Evolutionary conservation across 92 coral and sea anemone species (phyloP), one percentile per base, ranked within the genome.

Genomic region (Heteractis magnifica): DNA sequence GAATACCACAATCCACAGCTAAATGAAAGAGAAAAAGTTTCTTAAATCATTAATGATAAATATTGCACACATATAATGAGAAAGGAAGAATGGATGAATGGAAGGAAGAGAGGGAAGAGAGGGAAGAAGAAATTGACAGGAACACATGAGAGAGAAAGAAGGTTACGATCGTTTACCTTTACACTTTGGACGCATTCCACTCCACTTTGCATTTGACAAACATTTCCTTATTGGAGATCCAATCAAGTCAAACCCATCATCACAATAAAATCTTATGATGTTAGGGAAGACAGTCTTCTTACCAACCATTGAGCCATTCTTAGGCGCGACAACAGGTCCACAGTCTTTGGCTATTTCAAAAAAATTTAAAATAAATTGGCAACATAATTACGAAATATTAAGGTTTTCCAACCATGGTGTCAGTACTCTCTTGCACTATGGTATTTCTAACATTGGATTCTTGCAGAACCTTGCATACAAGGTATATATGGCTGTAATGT

Each of bases 171-270:
- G 44, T 34, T 76, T 86, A 92, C 95, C 95, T 79, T 77, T 52
- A 53, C 95, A 92, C 7, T 1, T 70, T 10, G 91, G 80, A 18
- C 21, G 55, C 12, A 80, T 77, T 52, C 92, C 98, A 41, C 93
- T 95, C 98, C 98, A 95, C 55, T 84, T 86, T 53, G 92, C 91
- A 65, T 93, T 87, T 41, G 97, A 87, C 75, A 79, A 89, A 56
- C 98, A 95, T 41, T 71, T 71, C 21, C 93, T 88, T 14, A 75
- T 44, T 4, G 77, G 34, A 10, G 94, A 84, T 6, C 98, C 98
- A 49, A 79, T 70, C 14, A 88, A 83, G 13, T 83, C 84, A 75
- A 91, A 95, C 5, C 98, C 98, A 12, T 81, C 85, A 49, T 91
- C 86, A 83, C 98, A 95, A 5, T 21, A 64, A 72, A 91, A 95